Evolutionary conservation across 2,113 vertebrate genomes (phyloP).

Genomic region (Dermatemys mawii): DNA sequence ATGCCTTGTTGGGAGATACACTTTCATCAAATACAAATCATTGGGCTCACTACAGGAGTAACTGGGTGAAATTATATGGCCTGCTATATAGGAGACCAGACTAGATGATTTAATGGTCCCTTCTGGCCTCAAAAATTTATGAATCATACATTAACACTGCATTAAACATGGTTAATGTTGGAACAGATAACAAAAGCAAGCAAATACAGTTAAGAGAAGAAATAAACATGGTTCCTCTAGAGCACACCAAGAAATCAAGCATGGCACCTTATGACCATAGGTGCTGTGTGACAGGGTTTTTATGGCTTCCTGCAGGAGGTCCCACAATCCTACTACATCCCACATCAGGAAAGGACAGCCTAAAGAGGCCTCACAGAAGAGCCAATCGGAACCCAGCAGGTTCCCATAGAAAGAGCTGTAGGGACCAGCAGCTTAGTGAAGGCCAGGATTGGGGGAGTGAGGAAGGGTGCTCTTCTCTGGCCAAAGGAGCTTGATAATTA

Average conservation of each 20-base stretch:
- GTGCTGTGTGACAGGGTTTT: background rate
- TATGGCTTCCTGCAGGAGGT: background rate
- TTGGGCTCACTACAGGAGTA: accelerated
- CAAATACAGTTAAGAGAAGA: background rate
- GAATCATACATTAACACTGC: background rate
- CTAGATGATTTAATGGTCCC: background rate
- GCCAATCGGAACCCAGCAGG: background rate
- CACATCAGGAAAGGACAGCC: background rate
- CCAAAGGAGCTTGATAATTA: background rate
- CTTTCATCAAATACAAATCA: background rate
- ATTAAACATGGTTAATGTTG: background rate
- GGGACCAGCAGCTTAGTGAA: background rate
- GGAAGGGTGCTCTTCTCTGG: background rate
- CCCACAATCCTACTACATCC: background rate
- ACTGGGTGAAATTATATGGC: background rate
- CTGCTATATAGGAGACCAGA: background rate
- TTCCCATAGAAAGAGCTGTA: background rate
- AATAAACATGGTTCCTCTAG: background rate
- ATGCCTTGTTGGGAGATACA: background rate
- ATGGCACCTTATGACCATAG: background rate
- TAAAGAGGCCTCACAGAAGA: background rate
- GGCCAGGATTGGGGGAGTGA: background rate
- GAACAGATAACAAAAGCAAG: slow-evolving; percentile 5
- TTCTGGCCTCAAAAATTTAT: background rate
- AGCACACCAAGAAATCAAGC: background rate